Percentiles rank a stretch among this genome's conserved stretches.
These are phyloP conservation scores for Nephila pilipes DNA, from an alignment of 1,140 invertebrate genomes.

Conservation along the genomic window DNA sequence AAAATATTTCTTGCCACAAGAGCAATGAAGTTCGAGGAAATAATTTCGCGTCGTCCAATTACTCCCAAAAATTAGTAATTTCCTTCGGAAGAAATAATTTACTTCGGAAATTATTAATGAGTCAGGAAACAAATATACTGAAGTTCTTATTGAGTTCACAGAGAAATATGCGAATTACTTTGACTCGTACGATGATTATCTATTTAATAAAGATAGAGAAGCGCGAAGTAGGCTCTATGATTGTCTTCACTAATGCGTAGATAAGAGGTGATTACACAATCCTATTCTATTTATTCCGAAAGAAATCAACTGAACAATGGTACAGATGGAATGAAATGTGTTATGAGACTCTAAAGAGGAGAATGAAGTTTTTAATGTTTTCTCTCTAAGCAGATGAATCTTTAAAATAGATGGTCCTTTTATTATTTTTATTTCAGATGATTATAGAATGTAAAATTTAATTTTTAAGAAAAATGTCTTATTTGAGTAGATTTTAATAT, in stretches of 20 bases:
- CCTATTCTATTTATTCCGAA: no score
- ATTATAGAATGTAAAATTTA: no score
- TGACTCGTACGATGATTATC: background rate
- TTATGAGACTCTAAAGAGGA: no score
- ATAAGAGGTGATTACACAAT: background rate
- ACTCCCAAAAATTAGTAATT: background rate
- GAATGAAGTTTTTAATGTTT: no score
- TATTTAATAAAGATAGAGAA: slow-evolving; percentile 20
- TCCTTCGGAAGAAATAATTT: slow-evolving; percentile 33
- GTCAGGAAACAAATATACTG: slow-evolving; percentile 12
- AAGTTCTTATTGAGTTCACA: background rate
- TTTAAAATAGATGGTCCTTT: no score
- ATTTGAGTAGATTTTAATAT: no score
- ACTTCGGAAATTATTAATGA: slow-evolving; percentile 26
- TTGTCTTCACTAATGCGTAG: background rate
- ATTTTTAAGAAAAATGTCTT: no score
- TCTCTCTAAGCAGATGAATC: no score
- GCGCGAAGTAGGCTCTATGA: background rate
- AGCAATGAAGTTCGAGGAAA: background rate
- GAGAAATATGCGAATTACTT: background rate
- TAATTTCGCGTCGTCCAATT: background rate
- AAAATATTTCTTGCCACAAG: background rate
- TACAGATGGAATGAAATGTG: no score
- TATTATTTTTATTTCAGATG: no score
- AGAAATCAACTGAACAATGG: no score